Evolutionary conservation across 2,888 invertebrate species (phyloP), one percentile per base, ranked within the genome.

Genomic region (Steromphala cineraria): DNA sequence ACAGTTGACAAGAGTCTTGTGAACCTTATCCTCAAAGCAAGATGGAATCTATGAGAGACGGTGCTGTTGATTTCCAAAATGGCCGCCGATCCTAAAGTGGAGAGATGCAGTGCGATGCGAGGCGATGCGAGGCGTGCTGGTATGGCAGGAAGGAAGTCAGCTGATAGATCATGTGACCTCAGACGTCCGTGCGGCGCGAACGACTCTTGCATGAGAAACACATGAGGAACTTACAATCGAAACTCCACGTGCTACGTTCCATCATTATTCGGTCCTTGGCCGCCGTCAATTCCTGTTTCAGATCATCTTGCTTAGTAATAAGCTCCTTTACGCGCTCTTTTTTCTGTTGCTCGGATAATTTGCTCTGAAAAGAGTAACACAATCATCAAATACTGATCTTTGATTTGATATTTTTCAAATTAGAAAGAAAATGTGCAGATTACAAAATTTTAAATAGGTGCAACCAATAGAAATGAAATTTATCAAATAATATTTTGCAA

Each of bases 261-360:
- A 95, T 93, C 92, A 94, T 94, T 56, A 95, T 94, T 77, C 94
- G 93, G 80, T 92, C 93, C 87, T 95, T 95, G 80, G 95, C 94
- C 46, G 94, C 92, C 52, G 93, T 92, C 46, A 95, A 90, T 85
- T 95, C 95, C 83, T 92, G 92, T 86, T 94, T 95, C 90, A 95
- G 93, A 88, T 92, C 93, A 86, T 93, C 81, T 91, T 95, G 94
- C 85, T 90, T 87, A 62, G 67, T 79, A 40, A 90, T 84, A 80
- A 90, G 85, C 76, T 91, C 90, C 67, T 87, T 85, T 78, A 88
- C 89, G 80, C 89, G 89, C 80, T 90, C 89, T 75, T 90, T 89
- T 46, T 91, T 87, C 79, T 96, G 94, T 52, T 81, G 81, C 46
- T 80, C 76, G n/a, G 76, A 53, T 21, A 55, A 24, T 28, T 76